These are phyloP conservation scores for Peromyscus californicus DNA, from an alignment of 2,113 vertebrate genomes.

Conservation along the genomic window DNA sequence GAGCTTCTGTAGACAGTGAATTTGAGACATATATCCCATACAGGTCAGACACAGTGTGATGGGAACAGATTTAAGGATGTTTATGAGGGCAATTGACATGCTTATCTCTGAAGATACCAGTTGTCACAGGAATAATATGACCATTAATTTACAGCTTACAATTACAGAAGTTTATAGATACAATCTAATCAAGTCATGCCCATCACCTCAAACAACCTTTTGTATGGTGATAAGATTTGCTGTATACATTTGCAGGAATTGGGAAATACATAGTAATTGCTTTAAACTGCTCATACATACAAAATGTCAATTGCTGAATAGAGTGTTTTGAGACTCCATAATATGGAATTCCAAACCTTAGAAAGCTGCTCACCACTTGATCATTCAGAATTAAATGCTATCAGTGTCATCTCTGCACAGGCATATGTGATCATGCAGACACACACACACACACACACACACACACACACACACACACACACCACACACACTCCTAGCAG, in stretches of 20 bases:
- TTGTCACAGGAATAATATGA: background rate
- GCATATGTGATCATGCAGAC: background rate
- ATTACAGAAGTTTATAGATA: background rate
- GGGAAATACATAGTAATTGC: background rate
- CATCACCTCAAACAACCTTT: background rate
- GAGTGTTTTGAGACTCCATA: conserved; percentile 9
- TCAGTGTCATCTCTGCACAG: background rate
- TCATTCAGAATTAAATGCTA: background rate
- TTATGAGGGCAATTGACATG: background rate
- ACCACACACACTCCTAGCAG: background rate
- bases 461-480: no score
- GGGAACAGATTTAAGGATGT: background rate
- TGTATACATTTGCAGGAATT: background rate
- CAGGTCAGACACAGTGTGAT: no score
- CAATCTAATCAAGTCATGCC: background rate
- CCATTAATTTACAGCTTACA: background rate
- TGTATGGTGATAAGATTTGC: background rate
- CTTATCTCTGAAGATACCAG: background rate
- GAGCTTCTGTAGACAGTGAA: background rate
- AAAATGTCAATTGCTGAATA: conserved; percentile 13
- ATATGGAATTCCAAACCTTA: background rate
- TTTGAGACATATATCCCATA: background rate
- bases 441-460: background rate
- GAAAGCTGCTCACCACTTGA: background rate
- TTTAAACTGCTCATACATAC: background rate